phyloP scores from a whole-genome alignment of 1,140 invertebrate species.

The Pteromalus puparum region DNA sequence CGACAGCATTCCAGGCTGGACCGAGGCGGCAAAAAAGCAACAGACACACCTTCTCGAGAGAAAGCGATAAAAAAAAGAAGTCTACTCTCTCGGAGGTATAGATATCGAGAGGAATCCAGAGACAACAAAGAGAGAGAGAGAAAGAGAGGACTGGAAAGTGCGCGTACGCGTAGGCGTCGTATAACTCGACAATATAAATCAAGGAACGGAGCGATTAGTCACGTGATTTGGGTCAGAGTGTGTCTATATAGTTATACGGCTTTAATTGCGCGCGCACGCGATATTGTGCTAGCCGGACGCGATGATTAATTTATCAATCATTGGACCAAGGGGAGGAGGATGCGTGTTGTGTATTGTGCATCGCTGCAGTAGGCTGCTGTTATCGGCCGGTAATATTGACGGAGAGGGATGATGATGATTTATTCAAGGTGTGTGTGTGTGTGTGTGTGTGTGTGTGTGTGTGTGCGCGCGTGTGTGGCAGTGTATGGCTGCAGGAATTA shows the following conservation, averaged over 20 bases:
- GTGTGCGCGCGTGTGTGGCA: no score
- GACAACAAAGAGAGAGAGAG: background rate
- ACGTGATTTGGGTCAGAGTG: background rate
- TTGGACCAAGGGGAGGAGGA: background rate
- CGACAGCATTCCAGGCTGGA: background rate
- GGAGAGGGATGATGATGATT: background rate
- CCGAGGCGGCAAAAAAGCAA: background rate
- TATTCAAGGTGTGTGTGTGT: background rate
- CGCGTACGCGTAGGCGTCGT: background rate
- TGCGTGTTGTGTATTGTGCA: background rate
- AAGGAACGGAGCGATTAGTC: background rate
- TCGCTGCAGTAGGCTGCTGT: background rate
- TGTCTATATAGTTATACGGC: background rate
- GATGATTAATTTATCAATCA: slow-evolving; percentile 15
- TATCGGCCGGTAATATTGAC: background rate
- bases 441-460: no score
- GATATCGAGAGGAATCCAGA: background rate
- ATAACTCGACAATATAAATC: background rate
- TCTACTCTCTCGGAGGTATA: background rate
- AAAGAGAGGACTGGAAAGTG: background rate
- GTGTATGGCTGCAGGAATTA: background rate
- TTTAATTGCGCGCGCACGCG: slow-evolving; percentile 10
- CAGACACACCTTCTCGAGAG: background rate
- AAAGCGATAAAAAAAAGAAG: background rate
- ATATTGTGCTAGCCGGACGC: background rate